Percentiles rank a stretch among this genome's conserved stretches.
Evolutionary conservation across 2,888 invertebrate species (phyloP).

Genomic region (Euproctis similis): DNA sequence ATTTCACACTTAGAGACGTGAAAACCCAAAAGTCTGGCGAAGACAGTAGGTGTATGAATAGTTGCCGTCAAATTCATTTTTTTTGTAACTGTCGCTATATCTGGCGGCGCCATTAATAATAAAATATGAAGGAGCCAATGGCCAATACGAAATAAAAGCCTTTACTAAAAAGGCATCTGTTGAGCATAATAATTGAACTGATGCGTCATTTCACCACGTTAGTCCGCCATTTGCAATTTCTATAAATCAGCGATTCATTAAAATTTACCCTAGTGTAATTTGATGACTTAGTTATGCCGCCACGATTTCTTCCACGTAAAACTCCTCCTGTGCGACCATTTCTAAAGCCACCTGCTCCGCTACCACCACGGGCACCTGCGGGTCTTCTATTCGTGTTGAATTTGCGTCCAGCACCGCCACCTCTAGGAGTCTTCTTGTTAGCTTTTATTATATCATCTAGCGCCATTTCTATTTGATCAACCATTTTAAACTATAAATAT

Average conservation of each 20-base stretch:
- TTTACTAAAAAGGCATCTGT: slow-evolving; percentile 8
- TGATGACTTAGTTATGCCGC: slow-evolving; percentile 79
- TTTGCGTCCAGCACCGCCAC: slow-evolving; percentile 73
- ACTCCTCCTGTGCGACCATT: slow-evolving; percentile 75
- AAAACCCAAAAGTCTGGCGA: too few relatives aligned
- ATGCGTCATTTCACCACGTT: slow-evolving; percentile 58
- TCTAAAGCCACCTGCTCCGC: slow-evolving; percentile 63
- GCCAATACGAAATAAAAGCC: slow-evolving; percentile 11
- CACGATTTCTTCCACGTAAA: slow-evolving; percentile 83
- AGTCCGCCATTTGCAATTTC: slow-evolving; percentile 67
- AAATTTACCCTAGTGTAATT: slow-evolving; percentile 82
- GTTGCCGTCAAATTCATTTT: too few relatives aligned
- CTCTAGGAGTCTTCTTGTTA: slow-evolving; percentile 81
- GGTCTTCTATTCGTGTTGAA: slow-evolving; percentile 55
- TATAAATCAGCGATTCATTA: too few relatives aligned
- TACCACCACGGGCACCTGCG: slow-evolving; percentile 59
- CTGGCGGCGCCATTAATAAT: too few relatives aligned
- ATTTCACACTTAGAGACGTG: too few relatives aligned
- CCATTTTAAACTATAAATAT: slow-evolving; percentile 72
- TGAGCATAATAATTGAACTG: slow-evolving; percentile 14
- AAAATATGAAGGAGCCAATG: too few relatives aligned
- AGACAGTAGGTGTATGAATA: too few relatives aligned
- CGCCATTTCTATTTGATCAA: slow-evolving; percentile 97
- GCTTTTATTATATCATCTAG: slow-evolving; percentile 97
- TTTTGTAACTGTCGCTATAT: too few relatives aligned